phyloP scores from a whole-genome alignment of 2,888 invertebrate species.

The Taenaris catops region DNA sequence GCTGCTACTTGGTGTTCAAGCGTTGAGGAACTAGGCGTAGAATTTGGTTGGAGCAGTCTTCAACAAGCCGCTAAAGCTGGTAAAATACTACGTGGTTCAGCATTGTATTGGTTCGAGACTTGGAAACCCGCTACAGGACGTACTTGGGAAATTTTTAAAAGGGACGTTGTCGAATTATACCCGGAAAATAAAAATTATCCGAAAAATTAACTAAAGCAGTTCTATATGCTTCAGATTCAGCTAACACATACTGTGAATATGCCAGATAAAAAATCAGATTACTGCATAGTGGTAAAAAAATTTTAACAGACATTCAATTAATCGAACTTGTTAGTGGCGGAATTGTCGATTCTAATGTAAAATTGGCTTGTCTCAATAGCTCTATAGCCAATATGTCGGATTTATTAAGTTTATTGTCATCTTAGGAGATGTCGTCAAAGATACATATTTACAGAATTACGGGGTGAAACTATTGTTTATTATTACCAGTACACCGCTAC shows the following conservation, averaged over 20 bases:
- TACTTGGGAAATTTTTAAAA: conserved; percentile 23
- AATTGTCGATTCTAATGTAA: conserved; percentile 24
- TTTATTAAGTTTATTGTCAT: conserved; percentile 25
- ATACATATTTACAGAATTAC: too few relatives aligned
- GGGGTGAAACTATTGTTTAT: too few relatives aligned
- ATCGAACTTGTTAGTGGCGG: conserved; percentile 25
- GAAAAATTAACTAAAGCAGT: conserved; percentile 24
- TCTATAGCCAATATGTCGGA: conserved; percentile 22
- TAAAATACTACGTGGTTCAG: conserved; percentile 28
- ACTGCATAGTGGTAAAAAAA: conserved; percentile 16
- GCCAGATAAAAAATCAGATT: conserved; percentile 26
- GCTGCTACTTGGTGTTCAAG: conserved; percentile 26
- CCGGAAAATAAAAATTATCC: conserved; percentile 24
- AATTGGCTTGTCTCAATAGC: conserved; percentile 28
- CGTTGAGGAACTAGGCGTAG: conserved; percentile 19
- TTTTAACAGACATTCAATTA: conserved; percentile 21
- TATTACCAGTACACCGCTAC: too few relatives aligned
- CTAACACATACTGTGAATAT: conserved; percentile 26
- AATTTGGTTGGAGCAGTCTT: conserved; percentile 23
- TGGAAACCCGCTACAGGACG: conserved; percentile 13
- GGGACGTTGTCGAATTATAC: conserved; percentile 17
- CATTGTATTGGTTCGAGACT: conserved; percentile 24
- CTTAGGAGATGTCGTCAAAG: too few relatives aligned
- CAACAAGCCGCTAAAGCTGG: conserved; percentile 24
- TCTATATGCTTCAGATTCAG: conserved; percentile 20